These are phyloP conservation scores for Lithodes maja DNA, from an alignment of 2,888 invertebrate genomes.

Conservation along the genomic window DNA sequence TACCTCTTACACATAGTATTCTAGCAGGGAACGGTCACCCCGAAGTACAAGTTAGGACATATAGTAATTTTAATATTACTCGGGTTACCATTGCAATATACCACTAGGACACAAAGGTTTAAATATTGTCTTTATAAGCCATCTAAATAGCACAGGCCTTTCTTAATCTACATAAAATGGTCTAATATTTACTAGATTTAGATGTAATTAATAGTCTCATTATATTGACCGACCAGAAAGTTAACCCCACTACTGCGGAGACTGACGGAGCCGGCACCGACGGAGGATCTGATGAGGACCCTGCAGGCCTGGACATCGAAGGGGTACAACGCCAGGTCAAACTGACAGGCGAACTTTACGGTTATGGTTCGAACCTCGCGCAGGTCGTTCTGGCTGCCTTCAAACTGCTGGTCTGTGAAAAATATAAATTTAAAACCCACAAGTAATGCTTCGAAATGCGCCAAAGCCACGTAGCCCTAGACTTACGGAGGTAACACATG, in stretches of 20 bases:
- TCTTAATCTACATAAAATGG: neutral
- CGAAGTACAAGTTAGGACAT: no score
- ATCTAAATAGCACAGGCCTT: no score
- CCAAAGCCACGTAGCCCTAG: no score
- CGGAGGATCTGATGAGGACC: constrained; percentile 42
- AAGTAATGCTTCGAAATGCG: no score
- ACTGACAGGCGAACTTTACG: constrained; percentile 40
- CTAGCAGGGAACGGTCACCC: no score
- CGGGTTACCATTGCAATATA: no score
- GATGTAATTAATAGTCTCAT: neutral
- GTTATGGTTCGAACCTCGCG: constrained; percentile 41
- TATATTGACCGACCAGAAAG: constrained; percentile 32
- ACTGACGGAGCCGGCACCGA: constrained; percentile 24
- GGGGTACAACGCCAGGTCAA: constrained; percentile 54
- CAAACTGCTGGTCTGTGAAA: constrained; percentile 36
- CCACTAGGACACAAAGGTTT: neutral
- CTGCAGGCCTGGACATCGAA: constrained; percentile 55
- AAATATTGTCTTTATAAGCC: neutral
- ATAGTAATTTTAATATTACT: no score
- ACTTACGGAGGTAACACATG: no score
- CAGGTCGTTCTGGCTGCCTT: constrained; percentile 35
- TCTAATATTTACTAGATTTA: neutral
- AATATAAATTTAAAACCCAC: no score
- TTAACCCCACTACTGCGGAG: constrained; percentile 16
- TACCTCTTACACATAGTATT: no score